Base-by-base conservation (phyloP, 2,113 vertebrate genomes). In the Lampris incognitus region DNA sequence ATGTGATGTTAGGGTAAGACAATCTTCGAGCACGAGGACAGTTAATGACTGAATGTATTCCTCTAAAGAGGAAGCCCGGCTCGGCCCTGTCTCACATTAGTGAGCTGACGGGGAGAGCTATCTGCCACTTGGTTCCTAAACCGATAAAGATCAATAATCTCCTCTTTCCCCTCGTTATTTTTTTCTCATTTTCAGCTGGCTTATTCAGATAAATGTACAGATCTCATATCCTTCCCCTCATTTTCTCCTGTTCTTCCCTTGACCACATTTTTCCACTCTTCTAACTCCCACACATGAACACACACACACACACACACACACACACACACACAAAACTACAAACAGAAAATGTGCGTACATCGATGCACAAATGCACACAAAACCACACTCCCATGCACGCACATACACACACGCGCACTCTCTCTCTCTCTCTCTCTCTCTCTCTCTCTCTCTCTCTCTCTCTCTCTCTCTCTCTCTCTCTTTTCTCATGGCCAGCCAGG, bases 401-500 rank as follows among this genome's bases (percentile, higher is more conserved):
- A 24, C 24, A 24, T 24, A 24, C 24, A 24, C 24, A 24, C 24
- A 24, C 24, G 24, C 24, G 24, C 24, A 24, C 24, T 24, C 24
- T 24, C 24, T 24, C 24, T 24, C 24, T 24, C 24, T 24, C 24
- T 24, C 24, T 24, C 24, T 24, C 24, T 24, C 24, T 24, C 24
- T 24, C 39, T 42, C n/a, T 50, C 57, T 60, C 37, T 11, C n/a
- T 24, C 4, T 37, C 6, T 52, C 51, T 7, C 10, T 7, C 51
- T 52, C 51, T 52, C 51, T 52, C 5, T 54, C 51, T 54, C 10
- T 54, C 51, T 54, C 51, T 54, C 51, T 68, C 6, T 68, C 10
- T 68, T 46, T 68, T 51, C 38, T 68, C 49, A 74, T 42, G 70
- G 54, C 40, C 46, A 72, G 24, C 56, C 37, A 0, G 59, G 67